Conservation (phyloP, 2,888 invertebrate species). For the Entomobrya proxima region DNA sequence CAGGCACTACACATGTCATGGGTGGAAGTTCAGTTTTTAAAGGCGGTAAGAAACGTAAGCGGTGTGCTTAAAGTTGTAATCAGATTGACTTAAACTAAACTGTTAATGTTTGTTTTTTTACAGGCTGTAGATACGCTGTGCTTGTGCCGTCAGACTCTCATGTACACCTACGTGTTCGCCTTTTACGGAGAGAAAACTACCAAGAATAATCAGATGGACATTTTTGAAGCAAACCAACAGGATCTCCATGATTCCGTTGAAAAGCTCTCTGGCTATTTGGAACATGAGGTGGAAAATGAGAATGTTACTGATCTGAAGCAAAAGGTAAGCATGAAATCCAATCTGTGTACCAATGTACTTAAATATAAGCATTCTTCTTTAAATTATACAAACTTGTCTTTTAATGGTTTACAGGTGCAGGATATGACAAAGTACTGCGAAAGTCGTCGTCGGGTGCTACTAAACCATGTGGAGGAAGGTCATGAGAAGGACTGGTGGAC, state of each 20-base stretch:
- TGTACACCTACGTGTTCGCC: slow-evolving; percentile 82
- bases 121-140: slow-evolving; percentile 80
- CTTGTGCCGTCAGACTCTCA: slow-evolving; percentile 80
- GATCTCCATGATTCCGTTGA: slow-evolving; percentile 81
- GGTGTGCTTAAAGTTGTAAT: too few relatives aligned
- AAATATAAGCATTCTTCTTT: background rate
- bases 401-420: background rate
- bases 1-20: too few relatives aligned
- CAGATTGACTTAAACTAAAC: background rate
- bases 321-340: too few relatives aligned
- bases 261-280: slow-evolving; percentile 80
- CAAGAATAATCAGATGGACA: slow-evolving; percentile 80
- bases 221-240: slow-evolving; percentile 81
- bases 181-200: slow-evolving; percentile 79
- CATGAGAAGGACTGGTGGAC: background rate
- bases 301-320: background rate
- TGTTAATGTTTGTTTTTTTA: background rate
- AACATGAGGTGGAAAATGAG: slow-evolving; percentile 78
- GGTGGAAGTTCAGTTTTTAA: too few relatives aligned
- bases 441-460: background rate
- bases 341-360: too few relatives aligned
- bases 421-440: background rate
- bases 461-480: background rate
- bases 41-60: too few relatives aligned
- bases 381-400: background rate